phyloP scores from a whole-genome alignment of 2,888 invertebrate genomes.

The Rosalia funebris region DNA sequence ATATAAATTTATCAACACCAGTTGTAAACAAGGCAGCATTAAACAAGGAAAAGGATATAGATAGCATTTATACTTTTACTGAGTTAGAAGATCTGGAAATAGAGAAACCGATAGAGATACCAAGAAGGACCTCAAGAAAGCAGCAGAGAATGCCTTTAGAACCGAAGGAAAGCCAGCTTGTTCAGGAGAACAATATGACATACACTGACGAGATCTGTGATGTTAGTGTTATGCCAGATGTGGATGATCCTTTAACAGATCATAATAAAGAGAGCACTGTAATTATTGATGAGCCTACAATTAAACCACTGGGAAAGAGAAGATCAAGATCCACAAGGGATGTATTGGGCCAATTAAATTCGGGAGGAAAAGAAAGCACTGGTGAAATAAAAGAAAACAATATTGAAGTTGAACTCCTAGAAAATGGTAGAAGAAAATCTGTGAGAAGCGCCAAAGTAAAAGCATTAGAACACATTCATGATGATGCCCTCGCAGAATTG shows the following conservation, averaged over 20 bases:
- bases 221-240: neutral
- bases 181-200: neutral
- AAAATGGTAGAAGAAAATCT: conserved; percentile 30
- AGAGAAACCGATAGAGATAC: conserved; percentile 36
- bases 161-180: no score
- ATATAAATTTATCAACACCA: neutral
- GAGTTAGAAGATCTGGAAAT: conserved; percentile 39
- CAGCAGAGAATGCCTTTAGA: no score
- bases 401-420: conserved; percentile 15
- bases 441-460: conserved; percentile 49
- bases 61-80: conserved; percentile 38
- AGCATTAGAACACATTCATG: conserved; percentile 51
- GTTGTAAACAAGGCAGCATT: conserved; percentile 3
- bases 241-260: neutral
- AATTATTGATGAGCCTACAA: neutral
- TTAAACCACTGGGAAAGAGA: neutral
- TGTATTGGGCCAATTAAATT: neutral
- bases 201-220: neutral
- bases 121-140: conserved; percentile 26
- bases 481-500: conserved; percentile 46
- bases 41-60: conserved; percentile 32
- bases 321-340: neutral
- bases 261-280: neutral
- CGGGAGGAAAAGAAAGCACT: conserved; percentile 13
- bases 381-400: conserved; percentile 17